phyloP scores from a whole-genome alignment of 1,140 invertebrate species.

The Achroia grisella region DNA sequence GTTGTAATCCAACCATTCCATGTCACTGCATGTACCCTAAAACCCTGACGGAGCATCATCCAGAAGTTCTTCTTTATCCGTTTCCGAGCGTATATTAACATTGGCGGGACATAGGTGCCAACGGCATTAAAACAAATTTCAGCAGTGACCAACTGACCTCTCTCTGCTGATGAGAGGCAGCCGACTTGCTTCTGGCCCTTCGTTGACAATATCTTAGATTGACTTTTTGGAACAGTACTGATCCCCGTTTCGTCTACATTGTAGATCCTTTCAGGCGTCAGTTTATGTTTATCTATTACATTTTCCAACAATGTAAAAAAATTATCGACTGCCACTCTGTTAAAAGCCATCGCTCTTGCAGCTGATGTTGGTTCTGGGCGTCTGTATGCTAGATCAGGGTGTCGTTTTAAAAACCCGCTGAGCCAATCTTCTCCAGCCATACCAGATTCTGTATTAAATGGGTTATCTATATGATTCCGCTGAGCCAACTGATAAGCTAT shows the following conservation, averaged over 20 bases:
- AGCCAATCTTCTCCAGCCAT: conserved; percentile 32
- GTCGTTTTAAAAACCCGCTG: conserved; percentile 34
- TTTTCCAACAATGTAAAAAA: conserved; percentile 18
- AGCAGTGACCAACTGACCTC: conserved; percentile 39
- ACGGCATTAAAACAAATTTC: conserved; percentile 48
- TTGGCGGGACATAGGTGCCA: conserved; percentile 23
- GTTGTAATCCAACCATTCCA: conserved; percentile 37
- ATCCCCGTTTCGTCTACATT: conserved; percentile 6
- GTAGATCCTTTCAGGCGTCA: conserved; percentile 3
- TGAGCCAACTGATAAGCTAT: conserved; percentile 18
- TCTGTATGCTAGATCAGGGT: conserved; percentile 28
- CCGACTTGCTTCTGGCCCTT: conserved; percentile 5
- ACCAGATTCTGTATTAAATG: conserved; percentile 15
- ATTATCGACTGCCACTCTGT: conserved; percentile 14
- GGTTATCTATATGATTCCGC: conserved; percentile 14
- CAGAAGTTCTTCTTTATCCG: conserved; percentile 8
- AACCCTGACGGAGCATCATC: conserved; percentile 10
- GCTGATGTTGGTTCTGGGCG: conserved; percentile 27
- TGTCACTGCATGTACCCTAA: conserved; percentile 15
- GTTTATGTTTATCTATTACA: conserved; percentile 9
- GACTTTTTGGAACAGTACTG: conserved; percentile 2
- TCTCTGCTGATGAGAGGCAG: conserved; percentile 20
- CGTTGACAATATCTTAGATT: background rate
- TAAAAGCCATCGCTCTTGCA: conserved; percentile 29
- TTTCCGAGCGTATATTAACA: conserved; percentile 8